phyloP scores from a whole-genome alignment of 35 echinoderm and acorn worm species.

The Lytechinus variegatus region DNA sequence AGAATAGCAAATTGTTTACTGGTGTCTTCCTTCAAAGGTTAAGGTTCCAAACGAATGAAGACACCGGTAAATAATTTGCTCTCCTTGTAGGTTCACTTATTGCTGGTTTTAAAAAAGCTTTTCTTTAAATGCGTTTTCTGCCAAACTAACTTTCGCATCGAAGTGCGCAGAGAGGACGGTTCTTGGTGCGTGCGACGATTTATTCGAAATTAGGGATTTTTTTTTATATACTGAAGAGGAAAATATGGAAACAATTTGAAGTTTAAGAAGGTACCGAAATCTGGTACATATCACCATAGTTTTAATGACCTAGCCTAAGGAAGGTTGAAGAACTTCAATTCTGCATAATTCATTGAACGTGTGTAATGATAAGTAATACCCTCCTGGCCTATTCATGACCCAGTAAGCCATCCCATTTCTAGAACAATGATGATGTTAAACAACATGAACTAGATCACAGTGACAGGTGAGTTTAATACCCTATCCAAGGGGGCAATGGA shows the following conservation, averaged over 20 bases:
- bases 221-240: too few relatives aligned
- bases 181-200: too few relatives aligned
- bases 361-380: background rate
- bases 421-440: background rate
- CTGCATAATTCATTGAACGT: background rate
- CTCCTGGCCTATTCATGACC: background rate
- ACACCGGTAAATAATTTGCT: too few relatives aligned
- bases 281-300: background rate
- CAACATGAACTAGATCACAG: conserved; percentile 2
- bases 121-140: too few relatives aligned
- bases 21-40: too few relatives aligned
- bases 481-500: background rate
- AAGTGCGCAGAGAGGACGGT: too few relatives aligned
- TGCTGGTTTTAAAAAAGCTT: too few relatives aligned
- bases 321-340: background rate
- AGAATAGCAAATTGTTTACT: too few relatives aligned
- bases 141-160: too few relatives aligned
- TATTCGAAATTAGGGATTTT: too few relatives aligned
- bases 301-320: background rate
- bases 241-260: background rate
- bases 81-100: too few relatives aligned
- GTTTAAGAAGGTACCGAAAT: background rate
- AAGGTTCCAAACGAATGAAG: too few relatives aligned
- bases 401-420: background rate
- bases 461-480: background rate